phyloP scores from a whole-genome alignment of 2,113 vertebrate genomes.

The Peromyscus leucopus region DNA sequence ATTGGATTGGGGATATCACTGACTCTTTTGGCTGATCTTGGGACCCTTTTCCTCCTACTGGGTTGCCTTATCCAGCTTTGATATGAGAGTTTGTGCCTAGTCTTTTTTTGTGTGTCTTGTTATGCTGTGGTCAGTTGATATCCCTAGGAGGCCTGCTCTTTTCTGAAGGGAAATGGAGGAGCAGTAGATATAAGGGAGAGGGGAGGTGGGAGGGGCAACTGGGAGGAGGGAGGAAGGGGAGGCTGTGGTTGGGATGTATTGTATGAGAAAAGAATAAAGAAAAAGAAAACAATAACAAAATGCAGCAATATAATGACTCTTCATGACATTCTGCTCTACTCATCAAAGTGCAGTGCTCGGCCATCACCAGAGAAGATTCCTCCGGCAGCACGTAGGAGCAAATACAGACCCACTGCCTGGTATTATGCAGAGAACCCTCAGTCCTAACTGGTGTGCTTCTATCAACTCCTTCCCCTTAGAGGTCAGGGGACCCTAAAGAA shows the following conservation, averaged over 20 bases:
- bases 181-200: background rate
- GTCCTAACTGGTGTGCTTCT: background rate
- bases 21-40: background rate
- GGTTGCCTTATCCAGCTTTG: background rate
- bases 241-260: background rate
- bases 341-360: background rate
- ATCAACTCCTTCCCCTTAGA: background rate
- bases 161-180: background rate
- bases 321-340: background rate
- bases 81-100: background rate
- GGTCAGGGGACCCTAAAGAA: background rate
- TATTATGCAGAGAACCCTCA: background rate
- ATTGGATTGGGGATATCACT: background rate
- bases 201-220: background rate
- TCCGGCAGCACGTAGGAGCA: background rate
- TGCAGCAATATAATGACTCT: background rate
- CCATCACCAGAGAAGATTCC: background rate
- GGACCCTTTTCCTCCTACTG: background rate
- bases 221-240: background rate
- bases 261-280: background rate
- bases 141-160: background rate
- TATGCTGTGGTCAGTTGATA: background rate
- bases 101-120: background rate
- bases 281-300: background rate
- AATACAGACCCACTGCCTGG: background rate